Evolutionary conservation across 2,888 invertebrate species (phyloP).

Genomic region (Volucella inanis): DNA sequence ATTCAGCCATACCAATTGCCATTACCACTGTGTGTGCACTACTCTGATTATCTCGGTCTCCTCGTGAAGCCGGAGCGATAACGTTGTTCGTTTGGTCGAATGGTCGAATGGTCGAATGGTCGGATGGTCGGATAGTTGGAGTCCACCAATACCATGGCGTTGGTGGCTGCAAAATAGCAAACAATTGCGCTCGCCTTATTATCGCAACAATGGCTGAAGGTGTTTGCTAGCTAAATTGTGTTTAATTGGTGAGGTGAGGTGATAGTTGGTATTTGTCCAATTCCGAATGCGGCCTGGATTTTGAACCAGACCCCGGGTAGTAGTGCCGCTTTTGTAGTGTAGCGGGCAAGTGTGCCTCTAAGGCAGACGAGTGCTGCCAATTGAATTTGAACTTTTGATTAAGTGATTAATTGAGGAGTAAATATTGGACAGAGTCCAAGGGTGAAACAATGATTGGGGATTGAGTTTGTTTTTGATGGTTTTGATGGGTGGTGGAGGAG

Average conservation of each 20-base stretch:
- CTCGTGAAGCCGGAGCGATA: conserved; percentile 1
- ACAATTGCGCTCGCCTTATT: conserved; percentile 51
- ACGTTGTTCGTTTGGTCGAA: conserved; percentile 24
- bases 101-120: conserved; percentile 30
- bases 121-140: conserved; percentile 8
- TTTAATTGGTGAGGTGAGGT: conserved; percentile 47
- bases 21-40: conserved; percentile 8
- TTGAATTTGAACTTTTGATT: conserved; percentile 15
- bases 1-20: conserved; percentile 13
- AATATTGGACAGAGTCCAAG: neutral
- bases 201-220: conserved; percentile 48
- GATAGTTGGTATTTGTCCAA: conserved; percentile 40
- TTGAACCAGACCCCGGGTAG: neutral
- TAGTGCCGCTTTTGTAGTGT: neutral
- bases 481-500: too few species aligned
- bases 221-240: conserved; percentile 60
- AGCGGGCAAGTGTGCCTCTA: conserved; percentile 12
- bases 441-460: too few species aligned
- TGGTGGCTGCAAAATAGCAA: conserved; percentile 63
- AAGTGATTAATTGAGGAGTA: conserved; percentile 14
- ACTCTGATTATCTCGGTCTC: conserved; percentile 18
- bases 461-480: too few species aligned
- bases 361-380: neutral
- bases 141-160: conserved; percentile 1
- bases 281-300: neutral